Base-by-base conservation (phyloP, 35 echinoderm and acorn worm species). In the Ophiothrix spiculata region DNA sequence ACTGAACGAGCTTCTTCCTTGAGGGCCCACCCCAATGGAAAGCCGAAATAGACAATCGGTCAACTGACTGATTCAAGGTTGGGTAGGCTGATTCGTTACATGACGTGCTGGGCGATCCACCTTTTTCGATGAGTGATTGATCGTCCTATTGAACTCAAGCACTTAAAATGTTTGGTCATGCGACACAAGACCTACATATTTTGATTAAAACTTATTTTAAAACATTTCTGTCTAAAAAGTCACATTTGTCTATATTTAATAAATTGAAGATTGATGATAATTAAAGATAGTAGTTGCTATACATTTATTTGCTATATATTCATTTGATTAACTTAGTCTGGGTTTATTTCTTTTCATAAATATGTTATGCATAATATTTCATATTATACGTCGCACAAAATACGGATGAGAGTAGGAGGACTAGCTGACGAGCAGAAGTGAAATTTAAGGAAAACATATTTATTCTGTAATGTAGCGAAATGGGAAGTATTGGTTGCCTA, bases 81-180 rank as follows among this genome's bases (percentile, higher is more conserved):
- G 60, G 60, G 60, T n/a, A 69, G 60, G 60, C 60, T 28, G 60
- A 69, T 69, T 69, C 60, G 60, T 69, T 6, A 69, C 4, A 28
- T 25, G 60, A 28, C 60, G 25, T 69, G 60, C 60, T 69, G 60
- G 60, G 60, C 60, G 60, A 69, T 69, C 60, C 60, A 69, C 60
- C 60, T 69, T 19, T 19, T 49, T 25, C 29, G 60, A 28, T n/a
- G n/a, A n/a, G n/a, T n/a, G n/a, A n/a, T n/a, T 69, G 60, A n/a
- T 69, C 60, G 60, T 69, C 60, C 60, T 10, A 25, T 69, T 6
- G 42, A 49, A 49, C 42, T 49, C 42, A 10, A 10, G 6, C 6
- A 19, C 19, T 19, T 49, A 10, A 10, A 49, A 10, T 10, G 6
- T 19, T 10, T 49, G 19, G 42, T 49, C 42, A 49, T 49, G 42